phyloP scores from a whole-genome alignment of 2,797 vertebrate species.

The Melanotaenia maccullochi region DNA sequence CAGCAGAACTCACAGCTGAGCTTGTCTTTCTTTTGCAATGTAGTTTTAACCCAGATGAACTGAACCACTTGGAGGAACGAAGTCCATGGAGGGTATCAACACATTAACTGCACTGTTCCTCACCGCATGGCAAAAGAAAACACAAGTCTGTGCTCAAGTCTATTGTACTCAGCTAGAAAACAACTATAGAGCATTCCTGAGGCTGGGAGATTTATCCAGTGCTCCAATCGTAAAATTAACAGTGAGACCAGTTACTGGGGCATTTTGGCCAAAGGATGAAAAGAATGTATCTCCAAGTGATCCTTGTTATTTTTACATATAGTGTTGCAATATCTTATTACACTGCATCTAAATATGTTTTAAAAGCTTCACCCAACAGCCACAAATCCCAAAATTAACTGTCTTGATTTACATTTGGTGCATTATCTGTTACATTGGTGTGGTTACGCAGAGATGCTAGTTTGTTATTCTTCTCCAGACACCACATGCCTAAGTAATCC shows the following conservation, averaged over 20 bases:
- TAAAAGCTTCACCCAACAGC: constrained; percentile 26
- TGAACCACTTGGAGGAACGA: constrained; percentile 53
- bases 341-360: constrained; percentile 19
- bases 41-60: constrained; percentile 63
- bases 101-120: constrained; percentile 31
- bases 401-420: constrained; percentile 31
- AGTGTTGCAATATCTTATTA: constrained; percentile 31
- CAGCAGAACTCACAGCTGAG: constrained; percentile 21
- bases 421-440: constrained; percentile 12
- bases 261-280: constrained; percentile 22
- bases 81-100: constrained; percentile 35
- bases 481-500: constrained; percentile 6
- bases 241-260: neutral
- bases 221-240: constrained; percentile 27
- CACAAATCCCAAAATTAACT: constrained; percentile 29
- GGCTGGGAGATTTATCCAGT: constrained; percentile 34
- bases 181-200: constrained; percentile 40
- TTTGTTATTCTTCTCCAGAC: constrained; percentile 17
- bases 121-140: constrained; percentile 58
- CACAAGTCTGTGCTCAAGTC: constrained; percentile 37
- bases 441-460: constrained; percentile 24
- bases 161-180: constrained; percentile 39
- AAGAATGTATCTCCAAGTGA: constrained; percentile 12
- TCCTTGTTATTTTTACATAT: constrained; percentile 13
- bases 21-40: constrained; percentile 46